Conservation (phyloP, 2,888 invertebrate species). For the Andrena flavipes region DNA sequence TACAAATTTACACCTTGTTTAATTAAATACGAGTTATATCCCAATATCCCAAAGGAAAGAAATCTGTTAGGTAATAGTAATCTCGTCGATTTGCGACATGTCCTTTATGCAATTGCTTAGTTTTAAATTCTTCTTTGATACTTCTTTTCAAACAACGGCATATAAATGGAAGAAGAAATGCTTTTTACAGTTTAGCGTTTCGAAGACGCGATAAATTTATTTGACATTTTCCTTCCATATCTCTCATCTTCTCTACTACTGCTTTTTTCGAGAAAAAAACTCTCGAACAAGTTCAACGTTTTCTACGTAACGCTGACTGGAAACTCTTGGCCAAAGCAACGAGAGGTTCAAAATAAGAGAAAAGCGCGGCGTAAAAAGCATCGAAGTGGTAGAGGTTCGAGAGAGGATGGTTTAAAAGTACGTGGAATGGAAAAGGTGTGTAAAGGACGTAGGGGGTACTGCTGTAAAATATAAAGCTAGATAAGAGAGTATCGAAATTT, state of each 20-base stretch:
- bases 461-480: conserved; percentile 67
- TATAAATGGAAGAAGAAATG: background rate
- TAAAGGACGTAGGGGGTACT: conserved; percentile 64
- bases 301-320: conserved; percentile 75
- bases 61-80: background rate
- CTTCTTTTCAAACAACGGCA: background rate
- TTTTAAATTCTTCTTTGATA: conserved; percentile 4
- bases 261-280: conserved; percentile 57
- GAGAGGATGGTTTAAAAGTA: conserved; percentile 63
- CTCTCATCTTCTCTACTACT: conserved; percentile 45
- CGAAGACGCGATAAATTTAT: conserved; percentile 56
- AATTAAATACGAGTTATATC: background rate
- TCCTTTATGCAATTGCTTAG: conserved; percentile 3
- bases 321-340: conserved; percentile 71
- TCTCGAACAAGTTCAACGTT: conserved; percentile 71
- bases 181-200: conserved; percentile 46
- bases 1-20: background rate
- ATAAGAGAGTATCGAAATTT: conserved; percentile 40
- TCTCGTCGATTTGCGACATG: background rate
- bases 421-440: conserved; percentile 68
- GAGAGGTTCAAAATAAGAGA: conserved; percentile 73
- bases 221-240: conserved; percentile 65
- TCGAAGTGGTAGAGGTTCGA: conserved; percentile 74
- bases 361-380: conserved; percentile 76
- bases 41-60: background rate